Evolutionary conservation across 2,113 vertebrate species (phyloP), one percentile per base, ranked within the genome.

Genomic region (Argyrosomus japonicus): DNA sequence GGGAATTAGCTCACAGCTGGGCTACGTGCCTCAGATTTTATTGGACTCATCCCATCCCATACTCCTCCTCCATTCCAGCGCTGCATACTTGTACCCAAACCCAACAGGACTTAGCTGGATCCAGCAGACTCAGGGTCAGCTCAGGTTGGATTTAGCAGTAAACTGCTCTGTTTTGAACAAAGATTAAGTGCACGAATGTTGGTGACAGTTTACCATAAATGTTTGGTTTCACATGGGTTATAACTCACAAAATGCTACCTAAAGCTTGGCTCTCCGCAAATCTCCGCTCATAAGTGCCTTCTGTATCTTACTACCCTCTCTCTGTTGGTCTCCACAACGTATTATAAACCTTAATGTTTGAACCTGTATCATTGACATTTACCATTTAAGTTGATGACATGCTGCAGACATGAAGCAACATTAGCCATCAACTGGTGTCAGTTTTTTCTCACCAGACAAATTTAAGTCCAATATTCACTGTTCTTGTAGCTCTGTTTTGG

Each of bases 1-100:
- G 40, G 67, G 68, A 65, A 51, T 70, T 61, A 83, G 78, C 82
- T 80, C 75, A 82, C 75, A 51, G 85, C 75, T 84, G 85, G 81
- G 64, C 62, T 58, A 32, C 77, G 72, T 84, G 50, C 25, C 65
- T 65, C 73, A 36, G 48, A 84, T 72, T 75, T 64, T 60, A 23
- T 65, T 72, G 54, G 27, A 67, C 45, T 78, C 27, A 0, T 21
- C 14, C 13, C 53, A 32, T 77, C 68, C 69, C 62, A 61, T 58
- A 29, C 32, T 73, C 68, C 51, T 68, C 53, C 27, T 79, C 43
- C 51, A 61, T 36, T 79, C 36, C 79, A 85, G 27, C 27, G 63
- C 63, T 81, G 51, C 58, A 68, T 77, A n/a, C 76, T 77, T 72
- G 12, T 29, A 73, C 47, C 23, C 25, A 54, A 72, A 74, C 19